Conservation (phyloP, 2,888 invertebrate genomes). For the Drosophila fulvimacula region DNA sequence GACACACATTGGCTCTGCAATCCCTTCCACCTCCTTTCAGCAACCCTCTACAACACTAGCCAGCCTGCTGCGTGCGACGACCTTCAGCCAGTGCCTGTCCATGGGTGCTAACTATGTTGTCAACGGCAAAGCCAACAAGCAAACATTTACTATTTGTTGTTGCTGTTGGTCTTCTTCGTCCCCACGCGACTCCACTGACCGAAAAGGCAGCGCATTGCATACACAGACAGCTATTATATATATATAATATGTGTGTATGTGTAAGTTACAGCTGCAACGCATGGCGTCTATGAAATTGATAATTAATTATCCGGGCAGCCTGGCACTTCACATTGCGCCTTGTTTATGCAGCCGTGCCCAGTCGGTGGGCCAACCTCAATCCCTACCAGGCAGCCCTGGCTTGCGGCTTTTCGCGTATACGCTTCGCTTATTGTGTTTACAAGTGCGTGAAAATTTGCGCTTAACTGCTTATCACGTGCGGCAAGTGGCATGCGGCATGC, state of each 20-base stretch:
- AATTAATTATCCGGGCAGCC: constrained; percentile 77
- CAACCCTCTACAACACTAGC: constrained; percentile 9
- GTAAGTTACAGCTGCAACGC: constrained; percentile 33
- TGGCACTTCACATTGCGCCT: constrained; percentile 16
- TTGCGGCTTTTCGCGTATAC: constrained; percentile 68
- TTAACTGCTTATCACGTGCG: constrained; percentile 77
- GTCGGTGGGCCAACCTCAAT: constrained; percentile 1
- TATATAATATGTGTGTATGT: constrained; percentile 17
- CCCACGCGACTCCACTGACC: constrained; percentile 42
- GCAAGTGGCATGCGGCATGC: constrained; percentile 49
- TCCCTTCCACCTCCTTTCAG: not conserved
- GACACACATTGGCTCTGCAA: constrained; percentile 2
- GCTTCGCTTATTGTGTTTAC: constrained; percentile 77
- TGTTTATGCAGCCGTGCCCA: constrained; percentile 19
- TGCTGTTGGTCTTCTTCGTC: constrained; percentile 13
- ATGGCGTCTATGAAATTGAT: constrained; percentile 70
- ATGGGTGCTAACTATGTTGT: constrained; percentile 42
- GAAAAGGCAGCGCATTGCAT: constrained; percentile 36
- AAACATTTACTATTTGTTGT: constrained; percentile 33
- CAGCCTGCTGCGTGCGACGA: constrained; percentile 48
- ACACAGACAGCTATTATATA: constrained; percentile 7
- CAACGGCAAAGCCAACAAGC: constrained; percentile 35
- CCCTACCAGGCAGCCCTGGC: constrained; percentile 23
- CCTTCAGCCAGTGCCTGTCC: constrained; percentile 55
- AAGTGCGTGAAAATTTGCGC: constrained; percentile 80